Conservation (phyloP, 2,797 vertebrate genomes). For the Numenius phaeopus region DNA sequence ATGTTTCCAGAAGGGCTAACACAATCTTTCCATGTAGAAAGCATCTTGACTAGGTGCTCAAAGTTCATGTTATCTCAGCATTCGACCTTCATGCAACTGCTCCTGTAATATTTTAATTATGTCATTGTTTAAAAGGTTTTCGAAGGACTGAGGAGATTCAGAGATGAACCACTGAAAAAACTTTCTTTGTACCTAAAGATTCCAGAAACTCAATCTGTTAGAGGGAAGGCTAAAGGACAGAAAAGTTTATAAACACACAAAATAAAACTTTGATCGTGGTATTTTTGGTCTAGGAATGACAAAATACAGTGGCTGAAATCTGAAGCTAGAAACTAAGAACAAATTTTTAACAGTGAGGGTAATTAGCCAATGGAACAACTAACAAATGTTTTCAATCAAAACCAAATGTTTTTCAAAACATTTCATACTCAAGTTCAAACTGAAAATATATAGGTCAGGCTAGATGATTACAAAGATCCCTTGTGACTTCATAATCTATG, state of each 20-base stretch:
- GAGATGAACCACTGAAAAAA: not conserved
- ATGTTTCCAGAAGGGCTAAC: not conserved
- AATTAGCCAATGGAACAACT: not conserved
- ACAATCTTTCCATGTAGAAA: not conserved
- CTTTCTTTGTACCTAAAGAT: not conserved
- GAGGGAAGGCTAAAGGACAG: not conserved
- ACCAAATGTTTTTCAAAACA: not conserved
- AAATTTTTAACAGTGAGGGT: not conserved
- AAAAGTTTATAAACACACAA: not conserved
- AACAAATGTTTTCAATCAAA: conserved; percentile 2
- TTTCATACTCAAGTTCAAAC: not conserved
- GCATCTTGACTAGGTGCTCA: not conserved
- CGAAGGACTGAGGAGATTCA: rapidly evolving
- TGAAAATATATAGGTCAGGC: not conserved
- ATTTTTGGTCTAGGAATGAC: not conserved
- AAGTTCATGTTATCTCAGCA: not conserved
- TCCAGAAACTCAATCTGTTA: not conserved
- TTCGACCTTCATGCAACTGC: not conserved
- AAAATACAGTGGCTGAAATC: not conserved
- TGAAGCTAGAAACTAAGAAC: not conserved
- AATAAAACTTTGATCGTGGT: not conserved
- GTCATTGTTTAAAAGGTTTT: not conserved
- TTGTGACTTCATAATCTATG: not conserved
- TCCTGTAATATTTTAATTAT: not conserved
- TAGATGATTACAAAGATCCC: not conserved